Evolutionary conservation across 2,888 invertebrate species (phyloP), one percentile per base, ranked within the genome.

Genomic region (Campoplex capitator): DNA sequence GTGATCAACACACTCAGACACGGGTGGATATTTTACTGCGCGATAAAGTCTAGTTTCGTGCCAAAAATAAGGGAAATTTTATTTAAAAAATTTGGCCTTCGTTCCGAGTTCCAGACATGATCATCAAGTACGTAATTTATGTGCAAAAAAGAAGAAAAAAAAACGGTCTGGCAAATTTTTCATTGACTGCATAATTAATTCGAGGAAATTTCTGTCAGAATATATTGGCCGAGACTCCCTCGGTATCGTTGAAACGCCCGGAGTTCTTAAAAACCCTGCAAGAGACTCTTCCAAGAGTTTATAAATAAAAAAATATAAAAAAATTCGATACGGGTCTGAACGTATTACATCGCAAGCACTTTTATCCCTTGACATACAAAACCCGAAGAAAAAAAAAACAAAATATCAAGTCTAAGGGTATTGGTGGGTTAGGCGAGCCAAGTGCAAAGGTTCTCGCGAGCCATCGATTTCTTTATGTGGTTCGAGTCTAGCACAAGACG

Each of bases 251-350:
- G 42, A 28, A 28, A n/a, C 28, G 16, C 23, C 45, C 45, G 13
- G 70, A 45, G 23, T 28, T 28, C 70, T 16, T 16, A 6, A 18
- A 45, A 28, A 45, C 13, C 45, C 45, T 68, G 23, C 23, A 13
- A 23, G 28, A 28, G 6, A 6, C 45, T 23, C 28, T 70, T 13
- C 45, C 45, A 70, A 42, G 28, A 70, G 70, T 70, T 70, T 70
- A 70, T 70, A 70, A 70, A 45, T 70, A 70, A 70, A 70, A 23
- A 23, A 23, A 23, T 23, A 23, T n/a, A 23, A 23, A 23, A 45
- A 70, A 70, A 70, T 45, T 70, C 70, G 70, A 70, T 70, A 70
- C 9, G 70, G 45, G 70, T 70, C 45, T 23, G 70, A 70, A 13
- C 70, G 32, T 32, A 70, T 45, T 45, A 28, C 4, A 42, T 45